These are phyloP conservation scores for Aleiodes testaceus DNA, from an alignment of 2,888 invertebrate species.

Conservation along the genomic window DNA sequence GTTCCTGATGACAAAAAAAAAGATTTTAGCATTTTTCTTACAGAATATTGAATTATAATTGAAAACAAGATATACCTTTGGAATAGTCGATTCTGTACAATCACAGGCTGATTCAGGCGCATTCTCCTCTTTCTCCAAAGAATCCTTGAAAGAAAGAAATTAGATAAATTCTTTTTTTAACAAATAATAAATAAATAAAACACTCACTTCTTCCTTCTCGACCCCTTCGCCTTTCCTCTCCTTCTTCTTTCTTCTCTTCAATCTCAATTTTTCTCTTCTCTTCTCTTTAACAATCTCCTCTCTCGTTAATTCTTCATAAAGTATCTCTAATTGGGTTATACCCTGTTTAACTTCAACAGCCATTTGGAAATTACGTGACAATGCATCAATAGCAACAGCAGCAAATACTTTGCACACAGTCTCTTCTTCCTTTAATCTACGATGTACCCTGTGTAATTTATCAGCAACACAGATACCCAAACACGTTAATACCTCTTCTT, in stretches of 20 bases:
- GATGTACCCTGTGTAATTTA: slow-evolving; percentile 88
- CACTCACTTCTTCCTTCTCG: slow-evolving; percentile 65
- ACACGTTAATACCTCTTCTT: slow-evolving; percentile 96
- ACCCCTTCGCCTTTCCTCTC: slow-evolving; percentile 68
- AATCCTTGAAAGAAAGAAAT: slow-evolving; percentile 48
- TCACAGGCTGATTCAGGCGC: slow-evolving; percentile 44
- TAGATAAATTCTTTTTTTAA: not conserved
- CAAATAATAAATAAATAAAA: slow-evolving; percentile 62
- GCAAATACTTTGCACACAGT: slow-evolving; percentile 95
- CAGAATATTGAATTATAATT: slow-evolving; percentile 5
- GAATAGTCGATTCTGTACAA: slow-evolving; percentile 61
- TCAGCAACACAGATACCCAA: slow-evolving; percentile 95
- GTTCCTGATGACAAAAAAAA: too few relatives aligned
- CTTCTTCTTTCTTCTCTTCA: slow-evolving; percentile 84
- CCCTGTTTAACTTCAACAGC: slow-evolving; percentile 92
- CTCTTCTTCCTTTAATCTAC: slow-evolving; percentile 91
- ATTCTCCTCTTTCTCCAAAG: slow-evolving; percentile 50
- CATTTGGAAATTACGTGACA: slow-evolving; percentile 92
- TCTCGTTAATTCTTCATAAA: slow-evolving; percentile 90
- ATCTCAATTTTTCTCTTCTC: slow-evolving; percentile 89
- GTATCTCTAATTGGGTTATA: slow-evolving; percentile 88
- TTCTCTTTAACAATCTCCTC: slow-evolving; percentile 90
- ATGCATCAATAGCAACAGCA: slow-evolving; percentile 89
- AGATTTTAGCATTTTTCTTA: too few relatives aligned
- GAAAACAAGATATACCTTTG: slow-evolving; percentile 61